These are phyloP conservation scores for Agapostemon virescens DNA, from an alignment of 2,888 invertebrate species.

Conservation along the genomic window DNA sequence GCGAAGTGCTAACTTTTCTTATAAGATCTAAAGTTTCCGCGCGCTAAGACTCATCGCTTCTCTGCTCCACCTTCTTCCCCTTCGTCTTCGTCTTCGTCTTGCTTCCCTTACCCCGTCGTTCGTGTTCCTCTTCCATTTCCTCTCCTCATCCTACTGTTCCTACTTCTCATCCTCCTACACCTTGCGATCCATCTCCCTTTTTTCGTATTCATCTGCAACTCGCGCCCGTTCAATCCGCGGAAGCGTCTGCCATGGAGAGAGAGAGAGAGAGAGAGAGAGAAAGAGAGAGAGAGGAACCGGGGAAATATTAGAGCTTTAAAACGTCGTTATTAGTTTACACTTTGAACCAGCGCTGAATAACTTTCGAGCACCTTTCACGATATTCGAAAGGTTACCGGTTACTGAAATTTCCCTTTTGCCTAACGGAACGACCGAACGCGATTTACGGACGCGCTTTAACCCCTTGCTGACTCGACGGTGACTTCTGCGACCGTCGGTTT, in stretches of 20 bases:
- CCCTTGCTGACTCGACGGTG: neutral
- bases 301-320: slow-evolving; percentile 77
- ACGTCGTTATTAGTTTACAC: slow-evolving; percentile 78
- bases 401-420: neutral
- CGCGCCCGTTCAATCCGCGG: slow-evolving; percentile 32
- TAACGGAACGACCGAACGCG: neutral
- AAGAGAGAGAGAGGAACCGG: slow-evolving; percentile 55
- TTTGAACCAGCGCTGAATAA: slow-evolving; percentile 70
- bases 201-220: slow-evolving; percentile 18
- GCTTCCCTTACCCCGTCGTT: slow-evolving; percentile 16
- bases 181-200: slow-evolving; percentile 12
- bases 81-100: neutral
- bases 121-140: slow-evolving; percentile 22
- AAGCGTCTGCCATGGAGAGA: slow-evolving; percentile 39
- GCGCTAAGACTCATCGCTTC: slow-evolving; percentile 69
- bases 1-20: slow-evolving; percentile 77
- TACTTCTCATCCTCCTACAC: neutral
- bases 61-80: slow-evolving; percentile 20
- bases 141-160: slow-evolving; percentile 5
- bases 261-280: slow-evolving; percentile 36
- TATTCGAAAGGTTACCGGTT: slow-evolving; percentile 13
- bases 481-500: neutral
- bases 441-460: neutral
- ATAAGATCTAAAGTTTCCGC: slow-evolving; percentile 78
- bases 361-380: slow-evolving; percentile 54